phyloP scores from a whole-genome alignment of 2,888 invertebrate species.

The Dasypogon diadema region DNA sequence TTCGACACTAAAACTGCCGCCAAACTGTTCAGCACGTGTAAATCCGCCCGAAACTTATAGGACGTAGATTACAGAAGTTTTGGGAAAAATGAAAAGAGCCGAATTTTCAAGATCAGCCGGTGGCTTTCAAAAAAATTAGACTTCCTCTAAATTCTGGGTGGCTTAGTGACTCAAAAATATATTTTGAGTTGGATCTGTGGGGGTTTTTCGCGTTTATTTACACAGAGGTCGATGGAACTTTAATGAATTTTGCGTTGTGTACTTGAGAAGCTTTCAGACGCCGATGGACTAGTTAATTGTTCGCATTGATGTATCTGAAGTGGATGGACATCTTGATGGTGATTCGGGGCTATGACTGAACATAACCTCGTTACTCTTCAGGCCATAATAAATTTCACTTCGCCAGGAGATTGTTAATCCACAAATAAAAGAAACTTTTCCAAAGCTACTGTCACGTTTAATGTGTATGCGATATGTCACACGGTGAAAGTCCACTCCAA shows the following conservation, averaged over 20 bases:
- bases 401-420: too few species aligned
- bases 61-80: not conserved
- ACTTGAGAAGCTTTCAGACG: slow-evolving; percentile 20
- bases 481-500: too few species aligned
- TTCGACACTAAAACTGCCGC: not conserved
- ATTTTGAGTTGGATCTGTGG: not conserved
- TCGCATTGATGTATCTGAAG: too few species aligned
- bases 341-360: too few species aligned
- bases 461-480: too few species aligned
- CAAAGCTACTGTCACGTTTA: too few species aligned
- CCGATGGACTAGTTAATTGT: not conserved
- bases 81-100: not conserved
- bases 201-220: not conserved
- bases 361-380: too few species aligned
- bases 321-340: too few species aligned
- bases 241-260: not conserved
- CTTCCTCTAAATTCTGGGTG: not conserved
- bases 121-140: not conserved
- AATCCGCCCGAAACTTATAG: slow-evolving; percentile 3
- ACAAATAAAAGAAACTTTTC: too few species aligned
- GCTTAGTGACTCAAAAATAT: slow-evolving; percentile 16
- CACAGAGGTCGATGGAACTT: not conserved
- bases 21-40: slow-evolving; percentile 3
- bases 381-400: too few species aligned
- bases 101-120: slow-evolving; percentile 8